phyloP scores from a whole-genome alignment of 2,113 vertebrate species.

The Bubo bubo region DNA sequence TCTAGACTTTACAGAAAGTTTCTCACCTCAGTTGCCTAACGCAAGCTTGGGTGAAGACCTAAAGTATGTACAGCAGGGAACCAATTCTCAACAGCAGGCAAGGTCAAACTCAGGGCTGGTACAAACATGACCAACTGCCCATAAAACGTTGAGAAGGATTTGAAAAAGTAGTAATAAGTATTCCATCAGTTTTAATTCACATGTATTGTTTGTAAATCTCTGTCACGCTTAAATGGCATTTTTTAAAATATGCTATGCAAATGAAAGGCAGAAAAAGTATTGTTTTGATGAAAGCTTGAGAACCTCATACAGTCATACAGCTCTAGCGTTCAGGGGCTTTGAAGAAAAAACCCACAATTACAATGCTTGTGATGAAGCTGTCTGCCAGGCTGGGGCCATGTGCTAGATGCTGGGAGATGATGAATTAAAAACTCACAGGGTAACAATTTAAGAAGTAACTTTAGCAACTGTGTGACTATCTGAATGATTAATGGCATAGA shows the following conservation, averaged over 20 bases:
- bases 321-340: not conserved
- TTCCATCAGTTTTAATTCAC: not conserved
- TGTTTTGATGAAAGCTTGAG: conserved; percentile 9
- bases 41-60: not conserved
- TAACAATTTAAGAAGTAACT: not conserved
- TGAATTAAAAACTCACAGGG: not conserved
- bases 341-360: not conserved
- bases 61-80: not conserved
- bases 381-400: not conserved
- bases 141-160: not conserved
- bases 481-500: not conserved
- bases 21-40: not conserved
- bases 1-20: not conserved
- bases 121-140: not conserved
- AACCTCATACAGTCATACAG: not conserved
- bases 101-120: not conserved
- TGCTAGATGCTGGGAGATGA: not conserved
- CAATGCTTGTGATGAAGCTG: not conserved
- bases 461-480: not conserved
- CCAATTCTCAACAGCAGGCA: not conserved
- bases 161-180: not conserved
- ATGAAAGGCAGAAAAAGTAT: not conserved
- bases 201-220: not conserved
- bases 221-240: not conserved
- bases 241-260: not conserved